A percentile compares a stretch with the other conserved stretches of the same genome.
Evolutionary conservation across 2,113 vertebrate species (phyloP).

Genomic region (Tiliqua scincoides): DNA sequence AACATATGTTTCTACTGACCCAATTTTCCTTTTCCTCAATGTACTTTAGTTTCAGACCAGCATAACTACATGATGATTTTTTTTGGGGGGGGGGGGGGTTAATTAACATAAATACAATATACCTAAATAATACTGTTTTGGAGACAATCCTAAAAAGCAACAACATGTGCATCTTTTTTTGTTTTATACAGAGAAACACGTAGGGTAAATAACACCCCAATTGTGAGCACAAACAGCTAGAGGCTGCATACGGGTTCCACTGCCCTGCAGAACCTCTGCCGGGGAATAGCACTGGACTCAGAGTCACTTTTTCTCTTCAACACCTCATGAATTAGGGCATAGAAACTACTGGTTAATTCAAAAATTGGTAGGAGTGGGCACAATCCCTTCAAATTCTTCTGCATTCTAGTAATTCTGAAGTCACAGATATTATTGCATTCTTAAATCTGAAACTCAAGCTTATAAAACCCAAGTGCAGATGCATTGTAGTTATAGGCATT

Average conservation of each 20-base stretch:
- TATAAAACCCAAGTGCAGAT: background rate
- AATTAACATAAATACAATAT: background rate
- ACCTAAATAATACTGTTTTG: background rate
- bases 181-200: too few species aligned
- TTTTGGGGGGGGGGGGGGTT: too few species aligned
- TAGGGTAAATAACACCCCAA: too few species aligned
- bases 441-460: background rate
- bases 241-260: too few species aligned
- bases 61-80: background rate
- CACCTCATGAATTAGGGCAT: background rate
- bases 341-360: background rate
- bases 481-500: conserved; percentile 2
- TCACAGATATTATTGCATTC: background rate
- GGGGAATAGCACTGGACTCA: too few species aligned
- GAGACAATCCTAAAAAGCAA: background rate
- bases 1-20: conserved; percentile 18
- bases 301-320: background rate
- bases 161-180: background rate
- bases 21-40: conserved; percentile 2
- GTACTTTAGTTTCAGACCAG: background rate
- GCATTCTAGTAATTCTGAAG: background rate
- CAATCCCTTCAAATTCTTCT: background rate
- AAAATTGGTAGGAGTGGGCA: background rate
- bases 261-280: too few species aligned
- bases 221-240: too few species aligned